Evolutionary conservation across 1,140 invertebrate species (phyloP).

Genomic region (Drosophila funebris): DNA sequence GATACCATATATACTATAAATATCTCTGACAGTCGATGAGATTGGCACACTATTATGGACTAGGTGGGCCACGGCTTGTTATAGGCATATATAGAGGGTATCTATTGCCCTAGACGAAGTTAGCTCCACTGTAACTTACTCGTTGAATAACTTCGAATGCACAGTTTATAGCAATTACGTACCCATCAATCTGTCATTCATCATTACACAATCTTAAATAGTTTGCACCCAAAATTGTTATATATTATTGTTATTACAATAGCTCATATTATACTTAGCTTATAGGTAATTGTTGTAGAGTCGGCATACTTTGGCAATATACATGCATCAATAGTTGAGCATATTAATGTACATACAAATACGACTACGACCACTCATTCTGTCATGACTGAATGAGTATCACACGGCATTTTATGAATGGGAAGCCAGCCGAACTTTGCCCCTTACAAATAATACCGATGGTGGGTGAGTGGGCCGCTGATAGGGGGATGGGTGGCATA

Average conservation of each 20-base stretch:
- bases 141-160: too few relatives aligned
- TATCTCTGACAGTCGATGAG: too few relatives aligned
- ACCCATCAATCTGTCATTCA: too few relatives aligned
- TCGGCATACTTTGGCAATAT: constrained; percentile 18
- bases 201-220: constrained; percentile 15
- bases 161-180: too few relatives aligned
- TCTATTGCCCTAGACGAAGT: too few relatives aligned
- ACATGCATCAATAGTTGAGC: constrained; percentile 15
- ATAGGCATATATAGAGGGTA: too few relatives aligned
- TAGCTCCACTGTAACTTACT: too few relatives aligned
- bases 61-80: too few relatives aligned
- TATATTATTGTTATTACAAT: not conserved
- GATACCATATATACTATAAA: too few relatives aligned
- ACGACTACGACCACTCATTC: not conserved
- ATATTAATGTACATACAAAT: constrained; percentile 7
- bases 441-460: not conserved
- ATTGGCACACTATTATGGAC: too few relatives aligned
- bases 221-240: constrained; percentile 40
- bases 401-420: constrained; percentile 56
- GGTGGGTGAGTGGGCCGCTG: not conserved
- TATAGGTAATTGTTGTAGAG: not conserved
- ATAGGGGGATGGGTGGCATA: not conserved
- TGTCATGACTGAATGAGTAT: constrained; percentile 7
- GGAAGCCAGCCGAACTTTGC: constrained; percentile 41
- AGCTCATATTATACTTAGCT: not conserved